Base-by-base conservation (phyloP, 2,888 invertebrate species). In the Epiblema foenella region DNA sequence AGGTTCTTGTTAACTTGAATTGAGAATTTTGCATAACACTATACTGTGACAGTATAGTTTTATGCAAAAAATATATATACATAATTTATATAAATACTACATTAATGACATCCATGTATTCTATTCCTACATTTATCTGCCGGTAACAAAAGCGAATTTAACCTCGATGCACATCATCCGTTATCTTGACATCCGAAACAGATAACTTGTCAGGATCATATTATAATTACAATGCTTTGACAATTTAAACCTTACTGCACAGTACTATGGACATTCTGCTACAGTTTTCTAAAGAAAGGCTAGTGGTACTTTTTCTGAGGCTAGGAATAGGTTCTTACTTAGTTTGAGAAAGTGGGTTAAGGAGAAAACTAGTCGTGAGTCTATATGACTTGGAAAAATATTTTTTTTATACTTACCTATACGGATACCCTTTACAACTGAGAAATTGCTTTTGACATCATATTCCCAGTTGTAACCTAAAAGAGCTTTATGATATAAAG, bases 101-200 rank as follows among this genome's bases (percentile, higher is more conserved):
- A 42, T 42, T 15, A 42, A 42, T 42, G 42, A 29, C 10, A 33
- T 29, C 11, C 49, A 39, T 52, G 65, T 58, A 58, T 18, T 2
- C 51, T 37, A 52, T 24, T 24, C 52, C 52, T 52, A 58, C 20
- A 24, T 37, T 20, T 59, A 51, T 60, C 58, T 33, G 46, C 24
- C 58, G 17, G 59, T 29, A 17, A 51, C 67, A 59, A 64, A 62
- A 73, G 70, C 74, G 11, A 29, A 17, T 64, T 8, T 76, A 78
- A 77, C 79, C 75, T 78, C 76, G 74, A 75, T 77, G 76, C 65
- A 65, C 79, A 79, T 79, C 83, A 81, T 77, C 78, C 81, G 79
- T 85, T 87, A 88, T 89, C 82, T 78, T 78, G 80, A 80, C 85
- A 83, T 79, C 78, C 80, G 79, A 83, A 79, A 81, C 75, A 72